phyloP scores from a whole-genome alignment of 2,797 vertebrate genomes.

The Ispidina lecontei region DNA sequence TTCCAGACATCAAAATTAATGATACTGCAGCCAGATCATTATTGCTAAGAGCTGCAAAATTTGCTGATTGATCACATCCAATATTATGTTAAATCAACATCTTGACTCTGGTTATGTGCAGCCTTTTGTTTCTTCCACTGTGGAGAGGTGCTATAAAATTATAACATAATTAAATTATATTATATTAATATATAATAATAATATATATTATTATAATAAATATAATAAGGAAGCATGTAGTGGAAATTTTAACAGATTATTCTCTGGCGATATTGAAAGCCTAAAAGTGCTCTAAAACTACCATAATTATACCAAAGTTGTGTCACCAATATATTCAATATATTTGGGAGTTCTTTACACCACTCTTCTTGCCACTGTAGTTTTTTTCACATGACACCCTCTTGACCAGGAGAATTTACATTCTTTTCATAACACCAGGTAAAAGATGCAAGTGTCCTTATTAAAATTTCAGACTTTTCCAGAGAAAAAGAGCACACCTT shows the following conservation, averaged over 20 bases:
- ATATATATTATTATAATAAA: no score
- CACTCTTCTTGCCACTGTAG: neutral
- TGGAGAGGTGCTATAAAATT: neutral
- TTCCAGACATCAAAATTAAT: constrained; percentile 5
- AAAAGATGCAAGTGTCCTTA: neutral
- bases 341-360: neutral
- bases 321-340: neutral
- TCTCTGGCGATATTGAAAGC: neutral
- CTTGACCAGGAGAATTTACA: neutral
- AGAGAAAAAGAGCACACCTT: neutral
- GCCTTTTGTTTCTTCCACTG: neutral
- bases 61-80: neutral
- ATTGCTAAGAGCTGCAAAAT: neutral
- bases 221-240: neutral
- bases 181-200: no score
- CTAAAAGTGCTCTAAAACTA: neutral
- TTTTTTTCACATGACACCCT: neutral
- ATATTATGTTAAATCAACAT: neutral
- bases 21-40: neutral
- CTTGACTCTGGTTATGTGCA: neutral
- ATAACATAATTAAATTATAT: neutral
- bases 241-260: neutral
- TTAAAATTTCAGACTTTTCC: neutral
- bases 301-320: neutral
- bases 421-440: neutral